A percentile compares a stretch with the other conserved stretches of the same genome.
Conservation (phyloP, 2,113 vertebrate genomes). For the Ranitomeya variabilis region DNA sequence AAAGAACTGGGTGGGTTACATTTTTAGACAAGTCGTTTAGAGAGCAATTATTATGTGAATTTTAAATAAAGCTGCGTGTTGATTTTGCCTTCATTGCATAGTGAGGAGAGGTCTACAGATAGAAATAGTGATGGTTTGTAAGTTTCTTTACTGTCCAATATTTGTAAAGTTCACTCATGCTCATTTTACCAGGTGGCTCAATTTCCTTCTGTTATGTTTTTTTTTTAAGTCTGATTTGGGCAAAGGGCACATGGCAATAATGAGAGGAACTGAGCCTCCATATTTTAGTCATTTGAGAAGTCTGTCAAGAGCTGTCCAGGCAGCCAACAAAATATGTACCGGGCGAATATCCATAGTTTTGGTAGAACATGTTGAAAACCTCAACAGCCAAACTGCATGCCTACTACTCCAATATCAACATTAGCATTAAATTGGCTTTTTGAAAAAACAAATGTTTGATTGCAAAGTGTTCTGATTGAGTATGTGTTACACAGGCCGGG, state of each 20-base stretch:
- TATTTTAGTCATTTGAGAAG: constrained; percentile 51
- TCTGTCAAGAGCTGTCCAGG: constrained; percentile 43
- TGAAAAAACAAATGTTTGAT: constrained; percentile 57
- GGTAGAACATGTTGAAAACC: constrained; percentile 55
- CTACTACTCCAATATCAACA: constrained; percentile 51
- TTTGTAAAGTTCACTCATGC: not conserved
- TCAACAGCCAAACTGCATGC: constrained; percentile 48
- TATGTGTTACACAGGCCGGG: constrained; percentile 61
- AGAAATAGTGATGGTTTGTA: not conserved
- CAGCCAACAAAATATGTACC: constrained; percentile 47
- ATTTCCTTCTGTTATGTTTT: constrained; percentile 31
- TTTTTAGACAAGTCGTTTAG: not conserved
- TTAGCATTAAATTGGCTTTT: constrained; percentile 59
- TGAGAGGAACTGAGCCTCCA: constrained; percentile 44
- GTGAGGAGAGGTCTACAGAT: not conserved
- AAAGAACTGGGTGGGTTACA: not conserved
- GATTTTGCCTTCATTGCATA: not conserved
- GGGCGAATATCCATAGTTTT: constrained; percentile 53
- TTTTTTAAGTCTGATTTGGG: constrained; percentile 32
- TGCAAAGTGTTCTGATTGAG: constrained; percentile 60
- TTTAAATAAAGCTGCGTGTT: not conserved
- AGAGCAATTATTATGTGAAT: not conserved
- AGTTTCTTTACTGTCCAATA: constrained; percentile 19
- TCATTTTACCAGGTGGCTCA: constrained; percentile 29
- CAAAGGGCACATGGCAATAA: constrained; percentile 41